Evolutionary conservation across 2,797 vertebrate genomes (phyloP).

Genomic region (Glossophaga mutica): DNA sequence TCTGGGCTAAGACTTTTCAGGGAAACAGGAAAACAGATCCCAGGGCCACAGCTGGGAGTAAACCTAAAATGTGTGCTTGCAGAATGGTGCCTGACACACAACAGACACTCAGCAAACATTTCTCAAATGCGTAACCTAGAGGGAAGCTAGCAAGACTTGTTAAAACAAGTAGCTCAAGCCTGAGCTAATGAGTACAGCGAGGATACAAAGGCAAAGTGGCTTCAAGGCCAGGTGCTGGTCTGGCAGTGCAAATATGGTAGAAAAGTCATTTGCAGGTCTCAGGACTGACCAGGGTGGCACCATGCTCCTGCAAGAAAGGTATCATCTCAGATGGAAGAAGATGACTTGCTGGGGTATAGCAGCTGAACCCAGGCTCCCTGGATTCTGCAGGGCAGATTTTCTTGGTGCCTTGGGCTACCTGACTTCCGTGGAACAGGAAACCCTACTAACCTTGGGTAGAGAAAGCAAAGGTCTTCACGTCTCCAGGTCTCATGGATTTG

Average conservation of each 20-base stretch:
- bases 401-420: not conserved
- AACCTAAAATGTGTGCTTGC: not conserved
- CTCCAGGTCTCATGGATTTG: not conserved
- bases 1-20: not conserved
- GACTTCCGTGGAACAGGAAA: not conserved
- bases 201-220: not conserved
- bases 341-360: not conserved
- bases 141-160: not conserved
- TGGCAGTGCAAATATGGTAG: not conserved
- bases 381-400: not conserved
- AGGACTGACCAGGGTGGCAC: too few relatives aligned
- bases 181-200: rapidly evolving
- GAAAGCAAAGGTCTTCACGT: not conserved
- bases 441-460: not conserved
- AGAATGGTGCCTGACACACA: not conserved
- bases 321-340: not conserved
- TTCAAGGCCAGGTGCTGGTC: not conserved
- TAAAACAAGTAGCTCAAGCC: not conserved
- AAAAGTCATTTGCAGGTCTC: not conserved
- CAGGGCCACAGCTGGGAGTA: not conserved
- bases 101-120: not conserved
- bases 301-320: not conserved
- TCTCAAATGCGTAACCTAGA: not conserved
- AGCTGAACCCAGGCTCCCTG: not conserved
- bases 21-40: not conserved